These are phyloP conservation scores for Menidia menidia DNA, from an alignment of 2,797 vertebrate genomes.

Conservation along the genomic window DNA sequence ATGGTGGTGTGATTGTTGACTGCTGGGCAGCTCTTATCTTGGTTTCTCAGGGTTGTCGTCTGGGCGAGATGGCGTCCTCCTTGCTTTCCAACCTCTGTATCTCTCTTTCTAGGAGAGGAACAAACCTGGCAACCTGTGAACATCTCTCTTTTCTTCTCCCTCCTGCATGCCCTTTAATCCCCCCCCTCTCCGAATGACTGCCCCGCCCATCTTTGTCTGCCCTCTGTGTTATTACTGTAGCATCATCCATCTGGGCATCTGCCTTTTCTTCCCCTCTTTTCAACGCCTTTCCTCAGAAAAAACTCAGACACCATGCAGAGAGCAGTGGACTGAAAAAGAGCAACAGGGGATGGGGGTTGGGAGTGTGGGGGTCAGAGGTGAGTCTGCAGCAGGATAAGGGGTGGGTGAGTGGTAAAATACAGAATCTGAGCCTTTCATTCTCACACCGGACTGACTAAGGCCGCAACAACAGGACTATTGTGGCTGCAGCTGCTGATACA, in stretches of 20 bases:
- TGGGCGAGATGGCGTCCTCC: conserved; percentile 49
- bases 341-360: conserved; percentile 48
- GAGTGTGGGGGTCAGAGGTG: conserved; percentile 70
- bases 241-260: conserved; percentile 45
- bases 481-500: conserved; percentile 66
- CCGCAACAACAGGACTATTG: conserved; percentile 68
- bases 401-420: conserved; percentile 50
- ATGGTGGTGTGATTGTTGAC: conserved; percentile 77
- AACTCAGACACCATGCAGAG: conserved; percentile 46
- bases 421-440: conserved; percentile 27
- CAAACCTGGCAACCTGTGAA: conserved; percentile 59
- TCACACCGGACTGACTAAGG: conserved; percentile 45
- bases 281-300: conserved; percentile 32
- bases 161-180: conserved; percentile 23
- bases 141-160: conserved; percentile 15
- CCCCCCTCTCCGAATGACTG: conserved; percentile 5
- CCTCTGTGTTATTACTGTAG: conserved; percentile 47
- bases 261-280: conserved; percentile 9
- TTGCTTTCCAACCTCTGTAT: conserved; percentile 54
- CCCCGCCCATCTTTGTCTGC: conserved; percentile 35
- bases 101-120: conserved; percentile 35
- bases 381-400: conserved; percentile 62
- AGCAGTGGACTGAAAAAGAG: conserved; percentile 71
- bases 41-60: conserved; percentile 72
- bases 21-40: conserved; percentile 76